These are phyloP conservation scores for Lichenostomus cassidix DNA, from an alignment of 2,113 vertebrate genomes.

Conservation along the genomic window DNA sequence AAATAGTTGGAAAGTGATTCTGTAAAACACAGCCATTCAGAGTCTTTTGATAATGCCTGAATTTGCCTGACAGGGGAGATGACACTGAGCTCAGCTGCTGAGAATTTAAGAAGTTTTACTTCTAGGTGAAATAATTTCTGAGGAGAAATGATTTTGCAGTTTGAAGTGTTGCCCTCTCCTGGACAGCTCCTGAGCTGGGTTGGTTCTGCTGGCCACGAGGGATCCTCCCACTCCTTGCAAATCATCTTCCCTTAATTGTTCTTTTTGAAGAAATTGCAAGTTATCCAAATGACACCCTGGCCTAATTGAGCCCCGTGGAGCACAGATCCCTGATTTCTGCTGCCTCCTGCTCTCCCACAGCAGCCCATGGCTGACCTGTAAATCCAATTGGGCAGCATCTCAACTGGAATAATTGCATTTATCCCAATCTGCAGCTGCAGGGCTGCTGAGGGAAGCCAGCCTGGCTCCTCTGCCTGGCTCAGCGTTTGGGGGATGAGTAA, in stretches of 20 bases:
- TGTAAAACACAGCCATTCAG: not conserved
- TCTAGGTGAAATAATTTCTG: not conserved
- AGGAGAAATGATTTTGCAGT: not conserved
- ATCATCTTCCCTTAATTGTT: not conserved
- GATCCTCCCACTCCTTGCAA: not conserved
- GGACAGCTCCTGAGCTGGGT: not conserved
- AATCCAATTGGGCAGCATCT: conserved; percentile 25
- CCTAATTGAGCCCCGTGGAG: not conserved
- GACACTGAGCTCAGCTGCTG: not conserved
- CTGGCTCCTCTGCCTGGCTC: not conserved
- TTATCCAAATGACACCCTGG: not conserved
- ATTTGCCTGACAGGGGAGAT: not conserved
- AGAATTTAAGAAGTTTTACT: not conserved
- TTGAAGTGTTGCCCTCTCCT: conserved; percentile 23
- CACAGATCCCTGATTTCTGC: not conserved
- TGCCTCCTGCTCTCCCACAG: not conserved
- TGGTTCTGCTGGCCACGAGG: not conserved
- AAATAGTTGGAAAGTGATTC: not conserved
- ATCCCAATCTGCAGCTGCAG: not conserved
- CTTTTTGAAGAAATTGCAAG: not conserved
- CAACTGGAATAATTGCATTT: conserved; percentile 15
- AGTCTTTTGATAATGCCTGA: not conserved
- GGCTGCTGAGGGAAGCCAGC: not conserved
- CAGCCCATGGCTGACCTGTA: not conserved
- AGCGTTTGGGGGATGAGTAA: not conserved